Percentiles rank a stretch among this genome's conserved stretches.
These are phyloP conservation scores for Ormia ochracea DNA, from an alignment of 2,888 invertebrate species.

Conservation along the genomic window DNA sequence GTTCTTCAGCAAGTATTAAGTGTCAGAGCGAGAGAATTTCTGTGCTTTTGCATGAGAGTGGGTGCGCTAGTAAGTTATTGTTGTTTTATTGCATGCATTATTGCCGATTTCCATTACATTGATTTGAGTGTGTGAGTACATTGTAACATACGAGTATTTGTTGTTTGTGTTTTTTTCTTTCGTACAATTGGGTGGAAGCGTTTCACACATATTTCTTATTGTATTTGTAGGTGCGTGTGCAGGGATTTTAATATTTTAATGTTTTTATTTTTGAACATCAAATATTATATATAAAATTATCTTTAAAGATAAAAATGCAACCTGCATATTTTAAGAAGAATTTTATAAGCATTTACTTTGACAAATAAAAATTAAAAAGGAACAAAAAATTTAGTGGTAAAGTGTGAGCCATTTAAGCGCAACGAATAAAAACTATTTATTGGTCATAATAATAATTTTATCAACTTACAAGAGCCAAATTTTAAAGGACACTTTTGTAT, in stretches of 20 bases:
- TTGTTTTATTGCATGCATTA: slow-evolving; percentile 56
- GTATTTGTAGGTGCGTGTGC: slow-evolving; percentile 20
- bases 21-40: slow-evolving; percentile 1
- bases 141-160: not conserved
- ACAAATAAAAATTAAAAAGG: too few species aligned
- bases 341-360: too few species aligned
- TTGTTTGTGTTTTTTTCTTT: not conserved
- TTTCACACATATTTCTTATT: not conserved
- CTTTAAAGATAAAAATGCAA: not conserved
- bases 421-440: not conserved
- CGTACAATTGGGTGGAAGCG: not conserved
- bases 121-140: slow-evolving; percentile 22
- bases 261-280: slow-evolving; percentile 52
- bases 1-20: not conserved
- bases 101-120: slow-evolving; percentile 58
- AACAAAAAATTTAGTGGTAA: too few species aligned
- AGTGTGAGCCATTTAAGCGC: not conserved
- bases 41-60: not conserved
- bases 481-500: slow-evolving; percentile 87
- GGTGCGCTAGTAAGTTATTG: slow-evolving; percentile 6
- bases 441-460: not conserved
- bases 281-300: too few species aligned
- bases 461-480: slow-evolving; percentile 88
- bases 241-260: slow-evolving; percentile 33
- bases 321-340: too few species aligned